Evolutionary conservation across 2,113 vertebrate species (phyloP).

Genomic region (Etia nguti): DNA sequence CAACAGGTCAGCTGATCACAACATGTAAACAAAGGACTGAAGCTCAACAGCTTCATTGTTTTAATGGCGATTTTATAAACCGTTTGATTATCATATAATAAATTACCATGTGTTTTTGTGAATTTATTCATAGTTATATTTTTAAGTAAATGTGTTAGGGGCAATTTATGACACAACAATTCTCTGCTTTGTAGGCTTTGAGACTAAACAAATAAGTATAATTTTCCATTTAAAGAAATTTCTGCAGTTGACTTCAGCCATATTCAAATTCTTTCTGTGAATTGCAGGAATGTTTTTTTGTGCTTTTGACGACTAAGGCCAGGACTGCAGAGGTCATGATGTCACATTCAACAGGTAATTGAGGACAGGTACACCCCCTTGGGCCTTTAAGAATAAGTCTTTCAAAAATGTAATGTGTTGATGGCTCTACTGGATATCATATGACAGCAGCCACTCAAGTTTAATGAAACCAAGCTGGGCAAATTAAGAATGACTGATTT

Average conservation of each 20-base stretch:
- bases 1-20: background rate
- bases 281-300: background rate
- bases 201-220: background rate
- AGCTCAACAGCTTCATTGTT: background rate
- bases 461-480: background rate
- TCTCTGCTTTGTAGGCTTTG: background rate
- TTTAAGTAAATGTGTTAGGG: background rate
- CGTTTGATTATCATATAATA: background rate
- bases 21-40: background rate
- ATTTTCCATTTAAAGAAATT: background rate
- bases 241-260: background rate
- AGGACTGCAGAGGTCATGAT: background rate
- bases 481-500: background rate
- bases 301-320: background rate
- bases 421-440: background rate
- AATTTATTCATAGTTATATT: background rate
- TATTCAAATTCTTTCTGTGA: background rate
- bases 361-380: background rate
- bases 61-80: background rate
- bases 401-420: background rate
- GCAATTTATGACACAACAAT: background rate
- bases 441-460: background rate
- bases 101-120: background rate
- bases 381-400: fast-evolving
- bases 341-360: background rate